Percentiles rank a stretch among this genome's conserved stretches.
These are phyloP conservation scores for Argopecten irradians DNA, from an alignment of 1,140 invertebrate species.

Conservation along the genomic window DNA sequence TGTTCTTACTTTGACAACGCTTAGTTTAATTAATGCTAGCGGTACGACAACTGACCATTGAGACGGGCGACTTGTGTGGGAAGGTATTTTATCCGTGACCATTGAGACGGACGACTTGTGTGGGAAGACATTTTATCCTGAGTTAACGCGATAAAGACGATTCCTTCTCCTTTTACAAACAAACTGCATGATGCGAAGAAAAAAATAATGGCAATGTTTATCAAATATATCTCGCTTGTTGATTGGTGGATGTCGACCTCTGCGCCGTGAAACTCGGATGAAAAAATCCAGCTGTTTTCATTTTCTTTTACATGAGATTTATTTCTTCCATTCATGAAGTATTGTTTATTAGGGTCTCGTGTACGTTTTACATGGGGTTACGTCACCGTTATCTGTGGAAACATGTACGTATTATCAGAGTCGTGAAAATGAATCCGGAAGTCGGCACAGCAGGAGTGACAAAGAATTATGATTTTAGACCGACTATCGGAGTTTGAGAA, in stretches of 20 bases:
- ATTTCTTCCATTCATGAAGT: not conserved
- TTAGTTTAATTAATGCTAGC: too few species aligned
- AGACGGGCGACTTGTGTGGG: not conserved
- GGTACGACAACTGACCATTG: too few species aligned
- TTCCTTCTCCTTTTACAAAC: not conserved
- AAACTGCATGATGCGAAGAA: not conserved
- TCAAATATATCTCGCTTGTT: not conserved
- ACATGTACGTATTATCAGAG: not conserved
- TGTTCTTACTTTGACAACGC: too few species aligned
- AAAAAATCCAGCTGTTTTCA: not conserved
- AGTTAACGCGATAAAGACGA: not conserved
- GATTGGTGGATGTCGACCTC: not conserved
- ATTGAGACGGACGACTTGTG: not conserved
- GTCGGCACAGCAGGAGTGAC: not conserved
- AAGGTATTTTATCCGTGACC: not conserved
- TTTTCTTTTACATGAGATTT: not conserved
- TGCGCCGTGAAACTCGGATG: not conserved
- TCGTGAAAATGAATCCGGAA: conserved; percentile 4
- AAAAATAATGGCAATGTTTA: not conserved
- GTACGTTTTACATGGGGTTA: not conserved
- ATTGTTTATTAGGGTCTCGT: not conserved
- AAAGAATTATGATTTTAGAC: not conserved
- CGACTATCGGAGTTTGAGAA: not conserved
- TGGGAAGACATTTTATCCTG: not conserved
- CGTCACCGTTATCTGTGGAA: not conserved